Conservation (phyloP, 2,888 invertebrate genomes). For the Pristionchus arcanus region DNA sequence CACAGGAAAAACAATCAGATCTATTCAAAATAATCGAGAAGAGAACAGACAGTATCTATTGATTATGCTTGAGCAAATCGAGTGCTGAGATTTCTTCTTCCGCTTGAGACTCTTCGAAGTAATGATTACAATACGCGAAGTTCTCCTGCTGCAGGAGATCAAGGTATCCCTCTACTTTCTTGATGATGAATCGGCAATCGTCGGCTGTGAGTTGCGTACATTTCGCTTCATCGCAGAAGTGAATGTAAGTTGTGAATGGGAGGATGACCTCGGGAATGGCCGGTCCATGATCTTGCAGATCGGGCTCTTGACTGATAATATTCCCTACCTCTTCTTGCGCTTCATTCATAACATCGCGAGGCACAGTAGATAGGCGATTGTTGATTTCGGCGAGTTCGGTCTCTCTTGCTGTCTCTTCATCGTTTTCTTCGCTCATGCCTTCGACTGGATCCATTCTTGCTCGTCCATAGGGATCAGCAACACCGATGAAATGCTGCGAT, state of each 20-base stretch:
- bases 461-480: not conserved
- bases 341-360: not conserved
- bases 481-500: too few species aligned
- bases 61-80: conserved; percentile 25
- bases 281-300: not conserved
- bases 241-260: not conserved
- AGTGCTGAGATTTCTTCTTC: not conserved
- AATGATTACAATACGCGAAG: not conserved
- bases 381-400: not conserved
- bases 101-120: not conserved
- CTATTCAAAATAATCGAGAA: too few species aligned
- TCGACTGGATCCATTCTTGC: not conserved
- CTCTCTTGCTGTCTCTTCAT: not conserved
- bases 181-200: not conserved
- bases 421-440: not conserved
- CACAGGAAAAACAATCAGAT: too few species aligned
- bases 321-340: not conserved
- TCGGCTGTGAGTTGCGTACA: not conserved
- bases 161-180: not conserved
- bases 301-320: not conserved
- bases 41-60: too few species aligned
- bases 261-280: not conserved
- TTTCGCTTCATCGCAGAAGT: not conserved
- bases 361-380: not conserved
- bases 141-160: not conserved